Evolutionary conservation across 2,888 invertebrate species (phyloP).

Genomic region (Clistopyga incitator): DNA sequence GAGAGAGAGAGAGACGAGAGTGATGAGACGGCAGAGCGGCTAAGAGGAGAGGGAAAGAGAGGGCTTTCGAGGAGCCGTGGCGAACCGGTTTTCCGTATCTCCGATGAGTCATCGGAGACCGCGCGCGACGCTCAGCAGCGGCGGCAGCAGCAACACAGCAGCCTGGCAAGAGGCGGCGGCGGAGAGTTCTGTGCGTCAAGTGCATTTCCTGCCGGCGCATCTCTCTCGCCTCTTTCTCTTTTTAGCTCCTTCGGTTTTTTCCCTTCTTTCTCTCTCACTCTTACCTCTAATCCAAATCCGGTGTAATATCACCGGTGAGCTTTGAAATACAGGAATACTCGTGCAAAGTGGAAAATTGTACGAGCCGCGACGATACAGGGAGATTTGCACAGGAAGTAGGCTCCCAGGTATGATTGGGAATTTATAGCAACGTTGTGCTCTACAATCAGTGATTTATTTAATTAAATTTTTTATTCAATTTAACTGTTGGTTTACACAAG

Average conservation of each 20-base stretch:
- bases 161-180: slow-evolving; percentile 31
- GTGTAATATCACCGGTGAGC: slow-evolving; percentile 16
- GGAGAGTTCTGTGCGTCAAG: slow-evolving; percentile 79
- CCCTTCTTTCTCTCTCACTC: slow-evolving; percentile 37
- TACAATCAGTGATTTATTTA: background rate
- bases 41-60: slow-evolving; percentile 80
- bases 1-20: slow-evolving; percentile 80
- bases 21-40: slow-evolving; percentile 58
- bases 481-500: background rate
- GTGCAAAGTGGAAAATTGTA: slow-evolving; percentile 53
- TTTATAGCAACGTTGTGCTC: background rate
- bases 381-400: background rate
- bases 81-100: slow-evolving; percentile 83
- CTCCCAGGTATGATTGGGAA: background rate
- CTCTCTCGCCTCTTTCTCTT: slow-evolving; percentile 62
- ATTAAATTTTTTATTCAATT: background rate
- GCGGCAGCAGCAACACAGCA: slow-evolving; percentile 41
- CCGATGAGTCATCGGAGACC: slow-evolving; percentile 81
- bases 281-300: slow-evolving; percentile 23
- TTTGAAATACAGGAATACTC: slow-evolving; percentile 67
- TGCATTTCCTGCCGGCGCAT: slow-evolving; percentile 83
- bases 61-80: slow-evolving; percentile 70
- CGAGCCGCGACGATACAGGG: background rate
- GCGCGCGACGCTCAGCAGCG: slow-evolving; percentile 67
- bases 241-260: slow-evolving; percentile 15